These are phyloP conservation scores for Ochotona princeps DNA, from an alignment of 2,113 vertebrate genomes.

Conservation along the genomic window DNA sequence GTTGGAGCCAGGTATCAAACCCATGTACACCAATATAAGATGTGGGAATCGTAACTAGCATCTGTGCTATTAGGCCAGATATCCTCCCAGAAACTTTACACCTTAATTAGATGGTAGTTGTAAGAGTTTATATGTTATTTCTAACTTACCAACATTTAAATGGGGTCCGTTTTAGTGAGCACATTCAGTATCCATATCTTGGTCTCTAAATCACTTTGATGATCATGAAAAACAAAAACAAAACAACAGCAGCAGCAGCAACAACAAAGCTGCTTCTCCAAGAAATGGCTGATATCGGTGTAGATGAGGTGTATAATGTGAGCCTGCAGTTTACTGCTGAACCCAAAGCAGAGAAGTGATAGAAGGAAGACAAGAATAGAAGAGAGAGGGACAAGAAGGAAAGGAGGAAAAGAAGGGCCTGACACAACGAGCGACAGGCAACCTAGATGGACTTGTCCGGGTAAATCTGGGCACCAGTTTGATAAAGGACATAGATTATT, in stretches of 20 bases:
- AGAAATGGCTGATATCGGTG: background rate
- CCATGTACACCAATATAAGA: too few species aligned
- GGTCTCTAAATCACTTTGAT: background rate
- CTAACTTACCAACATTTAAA: background rate
- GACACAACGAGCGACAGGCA: background rate
- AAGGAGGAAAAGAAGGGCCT: background rate
- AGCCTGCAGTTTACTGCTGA: background rate
- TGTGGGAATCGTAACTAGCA: too few species aligned
- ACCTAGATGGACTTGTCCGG: background rate
- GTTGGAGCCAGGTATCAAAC: too few species aligned
- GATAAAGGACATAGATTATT: background rate
- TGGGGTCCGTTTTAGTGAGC: background rate
- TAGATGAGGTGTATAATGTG: background rate
- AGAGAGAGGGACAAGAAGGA: background rate
- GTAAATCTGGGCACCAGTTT: background rate
- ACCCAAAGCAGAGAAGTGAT: background rate
- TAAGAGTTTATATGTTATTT: background rate
- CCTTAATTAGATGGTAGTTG: background rate
- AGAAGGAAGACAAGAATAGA: background rate
- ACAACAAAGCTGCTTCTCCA: background rate
- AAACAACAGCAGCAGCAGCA: background rate
- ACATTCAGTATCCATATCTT: background rate
- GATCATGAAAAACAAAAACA: too few species aligned
- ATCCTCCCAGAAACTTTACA: background rate
- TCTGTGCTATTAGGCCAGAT: too few species aligned